A percentile compares a stretch with the other conserved stretches of the same genome.
Evolutionary conservation across 2,797 vertebrate genomes (phyloP).

Genomic region (Molossus alvarezi): DNA sequence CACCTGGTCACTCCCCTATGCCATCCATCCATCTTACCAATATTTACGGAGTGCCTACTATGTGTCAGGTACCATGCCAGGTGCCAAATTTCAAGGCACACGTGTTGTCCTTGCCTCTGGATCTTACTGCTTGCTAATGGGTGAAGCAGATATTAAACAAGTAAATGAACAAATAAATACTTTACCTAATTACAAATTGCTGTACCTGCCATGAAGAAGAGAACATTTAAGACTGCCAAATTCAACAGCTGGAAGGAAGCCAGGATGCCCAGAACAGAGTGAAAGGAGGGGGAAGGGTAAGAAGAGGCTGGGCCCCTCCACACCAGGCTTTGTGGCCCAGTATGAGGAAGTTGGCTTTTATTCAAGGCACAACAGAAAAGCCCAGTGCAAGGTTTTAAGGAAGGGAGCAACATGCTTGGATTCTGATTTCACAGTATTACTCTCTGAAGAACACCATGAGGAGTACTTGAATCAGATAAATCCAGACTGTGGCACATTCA

Average conservation of each 20-base stretch:
- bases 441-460: background rate
- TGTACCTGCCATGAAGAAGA: background rate
- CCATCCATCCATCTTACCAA: background rate
- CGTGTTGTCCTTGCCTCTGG: background rate
- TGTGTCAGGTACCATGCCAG: background rate
- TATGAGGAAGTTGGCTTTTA: background rate
- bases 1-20: background rate
- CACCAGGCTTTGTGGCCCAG: background rate
- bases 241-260: slow-evolving; percentile 63
- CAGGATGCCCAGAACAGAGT: slow-evolving; percentile 11
- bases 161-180: slow-evolving; percentile 47
- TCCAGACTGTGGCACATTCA: background rate
- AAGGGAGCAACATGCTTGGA: background rate
- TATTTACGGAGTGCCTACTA: background rate
- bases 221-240: background rate
- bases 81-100: background rate
- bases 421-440: background rate
- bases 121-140: slow-evolving; percentile 3
- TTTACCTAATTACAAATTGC: slow-evolving; percentile 15
- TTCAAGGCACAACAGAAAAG: background rate
- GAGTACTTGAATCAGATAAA: background rate
- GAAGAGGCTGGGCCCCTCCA: background rate
- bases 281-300: background rate
- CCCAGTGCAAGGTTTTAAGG: background rate
- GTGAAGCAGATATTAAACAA: slow-evolving; percentile 40